Base-by-base conservation (phyloP, 2,797 vertebrate genomes). In the Iguana delicatissima region DNA sequence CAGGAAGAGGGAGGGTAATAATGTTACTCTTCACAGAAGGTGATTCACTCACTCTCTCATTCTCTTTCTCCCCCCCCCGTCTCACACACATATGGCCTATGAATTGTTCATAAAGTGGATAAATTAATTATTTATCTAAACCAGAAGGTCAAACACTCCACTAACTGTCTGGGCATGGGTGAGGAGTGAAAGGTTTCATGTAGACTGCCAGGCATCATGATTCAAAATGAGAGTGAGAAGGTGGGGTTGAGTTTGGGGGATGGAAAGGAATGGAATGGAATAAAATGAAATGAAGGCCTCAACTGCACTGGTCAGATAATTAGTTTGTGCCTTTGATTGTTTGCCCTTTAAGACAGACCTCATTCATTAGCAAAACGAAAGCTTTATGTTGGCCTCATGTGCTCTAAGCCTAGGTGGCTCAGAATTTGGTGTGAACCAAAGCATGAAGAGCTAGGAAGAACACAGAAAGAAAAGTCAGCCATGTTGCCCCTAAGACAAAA, bases 91-190 rank as follows among this genome's bases (percentile, higher is more conserved):
- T 98, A 98, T 98, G 98, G 98, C 94, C 96, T 97, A 98, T 98
- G 98, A 98, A 98, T 98, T 98, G 98, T 97, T 98, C 97, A 97
- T 91, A 96, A 95, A 96, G 96, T 97, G 96, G 95, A 96, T 92
- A 95, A 96, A 98, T 98, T 94, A 98, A 98, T 98, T 98, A 98
- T 98, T 98, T 98, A 98, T 98, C 96, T 96, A 94, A 96, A 97
- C 90, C 86, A 97, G 85, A 98, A 98, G 96, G 98, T 97, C 97
- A 97, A 97, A 97, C 96, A 95, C 96, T 98, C 97, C 95, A 96
- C 97, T 97, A 97, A 97, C 95, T 96, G 97, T 97, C 96, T 95
- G 92, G 91, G 95, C 96, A 96, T 81, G 26, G n/a, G 84, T 67
- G 73, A 90, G 80, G 88, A 14, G 2, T 87, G 76, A 73, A 90